Percentiles rank a stretch among this genome's conserved stretches.
Conservation (phyloP, 2,797 vertebrate genomes). For the Gambusia yucatana region DNA sequence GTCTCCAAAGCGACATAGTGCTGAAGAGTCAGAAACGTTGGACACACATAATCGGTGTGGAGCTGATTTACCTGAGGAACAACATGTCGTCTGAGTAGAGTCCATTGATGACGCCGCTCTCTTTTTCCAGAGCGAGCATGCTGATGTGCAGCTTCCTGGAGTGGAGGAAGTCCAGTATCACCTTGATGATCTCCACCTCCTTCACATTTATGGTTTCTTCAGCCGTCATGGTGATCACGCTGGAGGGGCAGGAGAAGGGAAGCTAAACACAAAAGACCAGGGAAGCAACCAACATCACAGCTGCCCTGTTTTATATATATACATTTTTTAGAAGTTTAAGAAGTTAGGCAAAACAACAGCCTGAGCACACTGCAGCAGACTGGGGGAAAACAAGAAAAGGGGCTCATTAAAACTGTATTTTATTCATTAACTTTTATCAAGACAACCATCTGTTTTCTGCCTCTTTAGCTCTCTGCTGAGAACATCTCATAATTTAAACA, state of each 20-base stretch:
- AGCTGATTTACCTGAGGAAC: constrained; percentile 88
- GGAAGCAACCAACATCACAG: neutral
- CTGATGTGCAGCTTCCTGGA: constrained; percentile 97
- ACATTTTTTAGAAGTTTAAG: neutral
- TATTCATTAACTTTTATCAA: neutral
- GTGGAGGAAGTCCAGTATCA: constrained; percentile 96
- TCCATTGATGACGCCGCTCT: constrained; percentile 98
- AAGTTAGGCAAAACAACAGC: neutral
- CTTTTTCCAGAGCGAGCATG: constrained; percentile 97
- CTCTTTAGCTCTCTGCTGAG: neutral
- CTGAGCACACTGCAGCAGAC: neutral
- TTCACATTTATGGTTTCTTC: constrained; percentile 99
- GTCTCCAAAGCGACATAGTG: constrained; percentile 11
- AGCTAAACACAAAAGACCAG: neutral
- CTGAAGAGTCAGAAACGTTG: neutral
- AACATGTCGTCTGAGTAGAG: constrained; percentile 99
- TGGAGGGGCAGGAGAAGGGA: constrained; percentile 16
- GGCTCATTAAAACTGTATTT: neutral
- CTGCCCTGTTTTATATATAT: neutral
- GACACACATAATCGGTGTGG: neutral
- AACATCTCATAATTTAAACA: neutral
- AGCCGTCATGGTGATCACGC: constrained; percentile 90
- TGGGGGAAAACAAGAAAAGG: neutral
- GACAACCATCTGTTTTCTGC: neutral
- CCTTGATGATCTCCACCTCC: constrained; percentile 98